Percentiles rank a stretch among this genome's conserved stretches.
Evolutionary conservation across 2,797 vertebrate species (phyloP).

Genomic region (Oreochromis grahami): DNA sequence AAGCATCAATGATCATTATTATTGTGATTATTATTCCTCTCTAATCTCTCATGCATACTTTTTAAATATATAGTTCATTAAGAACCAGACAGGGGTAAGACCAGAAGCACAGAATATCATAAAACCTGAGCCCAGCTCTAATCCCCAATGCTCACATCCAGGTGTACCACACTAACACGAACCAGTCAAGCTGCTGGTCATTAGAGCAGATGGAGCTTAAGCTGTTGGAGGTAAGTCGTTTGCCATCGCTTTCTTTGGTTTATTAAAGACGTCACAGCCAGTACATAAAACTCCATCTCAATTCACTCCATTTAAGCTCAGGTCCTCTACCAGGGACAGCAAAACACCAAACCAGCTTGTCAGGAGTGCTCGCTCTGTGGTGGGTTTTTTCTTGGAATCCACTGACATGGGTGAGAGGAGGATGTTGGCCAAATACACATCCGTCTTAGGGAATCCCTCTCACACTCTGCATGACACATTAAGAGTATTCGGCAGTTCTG

Average conservation of each 20-base stretch:
- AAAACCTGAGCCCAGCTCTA: neutral
- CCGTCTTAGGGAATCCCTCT: neutral
- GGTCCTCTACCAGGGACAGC: neutral
- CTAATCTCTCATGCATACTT: neutral
- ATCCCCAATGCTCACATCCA: neutral
- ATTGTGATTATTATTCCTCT: neutral
- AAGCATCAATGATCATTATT: neutral
- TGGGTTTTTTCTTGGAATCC: neutral
- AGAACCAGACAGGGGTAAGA: neutral
- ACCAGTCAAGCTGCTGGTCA: neutral
- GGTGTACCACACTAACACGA: neutral
- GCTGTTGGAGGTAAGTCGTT: neutral
- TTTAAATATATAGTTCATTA: neutral
- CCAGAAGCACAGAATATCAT: neutral
- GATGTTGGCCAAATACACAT: neutral
- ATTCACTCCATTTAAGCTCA: neutral
- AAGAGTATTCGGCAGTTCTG: neutral
- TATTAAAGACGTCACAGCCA: neutral
- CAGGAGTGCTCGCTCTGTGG: neutral
- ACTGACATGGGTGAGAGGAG: neutral
- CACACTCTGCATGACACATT: neutral
- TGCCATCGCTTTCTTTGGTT: neutral
- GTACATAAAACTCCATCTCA: neutral
- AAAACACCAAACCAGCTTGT: neutral
- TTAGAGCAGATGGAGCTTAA: conserved; percentile 23